Conservation (phyloP, 1,140 invertebrate species). For the Capitella teleta region DNA sequence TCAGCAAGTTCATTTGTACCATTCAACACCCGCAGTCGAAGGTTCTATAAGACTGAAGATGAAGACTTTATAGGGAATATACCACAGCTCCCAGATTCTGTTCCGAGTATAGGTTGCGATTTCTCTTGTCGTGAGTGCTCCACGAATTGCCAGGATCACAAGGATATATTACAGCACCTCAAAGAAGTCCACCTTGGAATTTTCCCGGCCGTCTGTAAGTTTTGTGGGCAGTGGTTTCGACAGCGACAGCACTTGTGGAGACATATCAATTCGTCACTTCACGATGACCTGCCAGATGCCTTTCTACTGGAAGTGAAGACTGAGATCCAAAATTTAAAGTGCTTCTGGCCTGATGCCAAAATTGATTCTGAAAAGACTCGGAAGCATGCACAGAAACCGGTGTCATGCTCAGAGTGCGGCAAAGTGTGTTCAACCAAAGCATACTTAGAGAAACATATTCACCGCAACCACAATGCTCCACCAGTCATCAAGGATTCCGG, state of each 20-base stretch:
- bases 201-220: conserved; percentile 6
- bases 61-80: background rate
- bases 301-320: background rate
- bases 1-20: background rate
- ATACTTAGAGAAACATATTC: no score
- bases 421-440: no score
- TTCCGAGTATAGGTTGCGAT: no score
- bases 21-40: background rate
- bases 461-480: no score
- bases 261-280: conserved; percentile 6
- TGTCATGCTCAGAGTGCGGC: no score
- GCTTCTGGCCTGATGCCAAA: background rate
- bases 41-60: background rate
- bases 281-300: conserved; percentile 2
- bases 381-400: background rate
- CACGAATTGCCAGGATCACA: background rate
- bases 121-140: conserved; percentile 4
- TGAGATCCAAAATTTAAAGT: conserved; percentile 1
- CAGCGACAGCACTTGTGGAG: background rate
- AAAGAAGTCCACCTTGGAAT: background rate
- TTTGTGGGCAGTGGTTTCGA: conserved; percentile 7
- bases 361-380: background rate
- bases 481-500: no score
- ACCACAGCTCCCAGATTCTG: background rate
- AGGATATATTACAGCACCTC: background rate